Evolutionary conservation across 2,113 vertebrate genomes (phyloP).

Genomic region (Gambusia holbrooki): DNA sequence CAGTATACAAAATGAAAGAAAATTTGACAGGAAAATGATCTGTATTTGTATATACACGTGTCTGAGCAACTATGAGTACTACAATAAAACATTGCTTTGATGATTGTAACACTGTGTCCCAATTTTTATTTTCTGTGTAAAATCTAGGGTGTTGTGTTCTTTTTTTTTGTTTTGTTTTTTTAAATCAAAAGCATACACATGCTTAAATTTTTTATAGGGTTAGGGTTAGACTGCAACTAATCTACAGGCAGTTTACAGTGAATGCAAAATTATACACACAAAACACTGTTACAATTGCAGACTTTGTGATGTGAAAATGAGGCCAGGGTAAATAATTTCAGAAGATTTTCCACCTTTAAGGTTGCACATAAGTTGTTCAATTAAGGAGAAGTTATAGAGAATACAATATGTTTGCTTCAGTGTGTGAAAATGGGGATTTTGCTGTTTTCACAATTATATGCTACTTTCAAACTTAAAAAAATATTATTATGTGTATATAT

Average conservation of each 20-base stretch:
- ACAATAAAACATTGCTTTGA: conserved; percentile 83
- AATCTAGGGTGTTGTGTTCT: background rate
- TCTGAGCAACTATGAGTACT: conserved; percentile 98
- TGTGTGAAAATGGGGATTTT: too few relatives aligned
- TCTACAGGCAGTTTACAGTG: background rate
- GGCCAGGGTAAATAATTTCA: background rate
- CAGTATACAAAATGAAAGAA: conserved; percentile 85
- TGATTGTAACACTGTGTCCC: conserved; percentile 28
- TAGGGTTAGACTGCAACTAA: background rate
- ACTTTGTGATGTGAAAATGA: background rate
- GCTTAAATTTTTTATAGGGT: background rate
- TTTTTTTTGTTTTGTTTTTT: background rate
- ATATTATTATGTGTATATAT: too few relatives aligned
- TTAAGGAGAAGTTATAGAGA: too few relatives aligned
- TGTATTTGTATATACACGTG: conserved; percentile 99
- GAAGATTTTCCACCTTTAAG: background rate
- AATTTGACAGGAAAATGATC: conserved; percentile 83
- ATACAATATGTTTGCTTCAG: too few relatives aligned
- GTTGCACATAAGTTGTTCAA: background rate
- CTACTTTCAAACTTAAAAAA: too few relatives aligned
- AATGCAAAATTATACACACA: background rate
- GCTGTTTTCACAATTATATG: too few relatives aligned
- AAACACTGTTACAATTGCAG: background rate
- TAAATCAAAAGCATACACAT: conserved; percentile 9
- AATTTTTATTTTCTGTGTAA: conserved; percentile 15